Evolutionary conservation across 2,888 invertebrate genomes (phyloP).

Genomic region (Oxycera nigricornis): DNA sequence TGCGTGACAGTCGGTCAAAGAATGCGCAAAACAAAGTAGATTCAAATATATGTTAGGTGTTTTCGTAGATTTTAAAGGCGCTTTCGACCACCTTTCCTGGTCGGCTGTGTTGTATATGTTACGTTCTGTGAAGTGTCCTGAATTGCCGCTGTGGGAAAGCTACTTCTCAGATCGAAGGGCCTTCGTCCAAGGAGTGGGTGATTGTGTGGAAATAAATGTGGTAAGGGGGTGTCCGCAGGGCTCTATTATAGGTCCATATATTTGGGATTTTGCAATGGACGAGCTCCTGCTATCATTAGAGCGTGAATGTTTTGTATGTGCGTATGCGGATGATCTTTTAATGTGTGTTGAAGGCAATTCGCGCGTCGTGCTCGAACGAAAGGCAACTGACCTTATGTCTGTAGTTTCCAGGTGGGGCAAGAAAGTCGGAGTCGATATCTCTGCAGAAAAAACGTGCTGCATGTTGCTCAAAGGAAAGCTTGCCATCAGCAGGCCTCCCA

Average conservation of each 20-base stretch:
- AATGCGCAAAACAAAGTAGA: not conserved
- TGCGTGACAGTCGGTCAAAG: not conserved
- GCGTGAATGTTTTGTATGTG: not conserved
- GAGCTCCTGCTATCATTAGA: not conserved
- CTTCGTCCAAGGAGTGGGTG: not conserved
- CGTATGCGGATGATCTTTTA: constrained; percentile 2
- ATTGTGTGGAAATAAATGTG: not conserved
- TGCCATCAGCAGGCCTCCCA: not conserved
- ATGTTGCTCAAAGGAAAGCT: not conserved
- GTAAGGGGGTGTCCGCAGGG: constrained; percentile 1
- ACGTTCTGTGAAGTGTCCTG: not conserved
- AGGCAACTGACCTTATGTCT: not conserved
- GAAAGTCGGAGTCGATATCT: not conserved
- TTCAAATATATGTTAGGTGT: not conserved
- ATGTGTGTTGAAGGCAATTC: not conserved
- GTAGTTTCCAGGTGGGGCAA: not conserved
- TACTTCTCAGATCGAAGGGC: not conserved
- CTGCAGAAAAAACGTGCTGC: not conserved
- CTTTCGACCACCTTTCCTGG: not conserved
- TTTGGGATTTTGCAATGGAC: not conserved
- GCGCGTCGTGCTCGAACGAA: not conserved
- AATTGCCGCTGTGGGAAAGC: not conserved
- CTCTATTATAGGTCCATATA: not conserved
- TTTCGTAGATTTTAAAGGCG: not conserved
- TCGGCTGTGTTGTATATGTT: not conserved